Evolutionary conservation across 2,888 invertebrate species (phyloP).

Genomic region (Hololepta plana): DNA sequence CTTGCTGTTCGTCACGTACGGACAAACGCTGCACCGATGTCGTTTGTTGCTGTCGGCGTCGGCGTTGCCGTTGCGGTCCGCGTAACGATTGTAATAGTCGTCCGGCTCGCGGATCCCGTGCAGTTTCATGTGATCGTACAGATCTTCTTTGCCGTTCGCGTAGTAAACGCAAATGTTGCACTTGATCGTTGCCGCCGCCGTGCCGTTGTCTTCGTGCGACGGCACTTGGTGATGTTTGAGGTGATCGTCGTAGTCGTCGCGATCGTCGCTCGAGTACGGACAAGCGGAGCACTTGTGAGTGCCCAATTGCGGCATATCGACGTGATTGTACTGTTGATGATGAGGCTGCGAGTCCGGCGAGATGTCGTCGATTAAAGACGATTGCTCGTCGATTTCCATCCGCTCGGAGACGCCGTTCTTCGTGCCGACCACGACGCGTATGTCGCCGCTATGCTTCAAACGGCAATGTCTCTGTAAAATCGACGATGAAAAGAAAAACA

Average conservation of each 20-base stretch:
- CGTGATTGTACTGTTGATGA: slow-evolving; percentile 23
- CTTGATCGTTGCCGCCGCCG: slow-evolving; percentile 34
- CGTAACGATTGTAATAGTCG: no score
- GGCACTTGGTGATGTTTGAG: slow-evolving; percentile 51
- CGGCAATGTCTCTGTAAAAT: slow-evolving; percentile 54
- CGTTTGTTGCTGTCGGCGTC: slow-evolving; percentile 35
- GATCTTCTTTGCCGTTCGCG: slow-evolving; percentile 48
- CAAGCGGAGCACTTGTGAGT: slow-evolving; percentile 44
- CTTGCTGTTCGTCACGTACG: slow-evolving; percentile 71
- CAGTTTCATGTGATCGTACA: slow-evolving; percentile 46
- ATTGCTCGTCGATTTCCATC: slow-evolving; percentile 23
- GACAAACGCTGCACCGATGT: slow-evolving; percentile 63
- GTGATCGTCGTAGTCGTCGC: slow-evolving; percentile 41
- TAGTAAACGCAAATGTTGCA: slow-evolving; percentile 70
- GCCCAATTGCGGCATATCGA: slow-evolving; percentile 24
- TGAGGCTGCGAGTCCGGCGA: slow-evolving; percentile 23
- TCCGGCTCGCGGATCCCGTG: slow-evolving; percentile 44
- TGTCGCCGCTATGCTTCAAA: slow-evolving; percentile 58
- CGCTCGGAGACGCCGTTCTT: slow-evolving; percentile 33
- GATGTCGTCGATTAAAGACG: no score
- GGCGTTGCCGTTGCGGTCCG: no score
- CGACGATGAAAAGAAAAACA: slow-evolving; percentile 8
- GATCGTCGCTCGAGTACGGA: slow-evolving; percentile 46
- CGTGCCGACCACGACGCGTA: slow-evolving; percentile 41
- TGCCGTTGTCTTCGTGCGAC: slow-evolving; percentile 27